These are phyloP conservation scores for Aldabrachelys gigantea DNA, from an alignment of 2,113 vertebrate species.

Conservation along the genomic window DNA sequence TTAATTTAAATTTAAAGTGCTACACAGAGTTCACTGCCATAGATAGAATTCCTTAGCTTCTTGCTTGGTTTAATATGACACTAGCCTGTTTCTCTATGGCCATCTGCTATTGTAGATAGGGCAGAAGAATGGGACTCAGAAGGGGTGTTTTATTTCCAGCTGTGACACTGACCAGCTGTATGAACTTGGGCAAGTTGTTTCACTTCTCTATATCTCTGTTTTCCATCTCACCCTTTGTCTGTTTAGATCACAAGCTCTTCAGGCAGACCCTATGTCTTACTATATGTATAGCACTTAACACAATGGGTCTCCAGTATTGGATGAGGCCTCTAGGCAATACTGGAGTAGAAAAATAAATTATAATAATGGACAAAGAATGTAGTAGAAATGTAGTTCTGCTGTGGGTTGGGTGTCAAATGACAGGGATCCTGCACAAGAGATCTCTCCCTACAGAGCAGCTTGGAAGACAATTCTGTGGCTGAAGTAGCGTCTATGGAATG, in stretches of 20 bases:
- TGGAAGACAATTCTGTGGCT: background rate
- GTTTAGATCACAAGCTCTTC: background rate
- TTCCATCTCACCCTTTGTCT: background rate
- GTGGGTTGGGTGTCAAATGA: background rate
- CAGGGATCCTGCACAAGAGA: background rate
- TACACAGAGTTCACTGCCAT: slow-evolving; percentile 40
- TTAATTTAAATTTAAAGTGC: slow-evolving; percentile 64
- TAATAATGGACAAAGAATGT: background rate
- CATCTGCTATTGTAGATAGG: background rate
- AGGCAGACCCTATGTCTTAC: background rate
- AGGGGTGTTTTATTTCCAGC: background rate
- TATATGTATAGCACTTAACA: background rate
- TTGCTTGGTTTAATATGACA: background rate
- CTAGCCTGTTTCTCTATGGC: background rate
- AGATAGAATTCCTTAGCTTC: slow-evolving; percentile 42
- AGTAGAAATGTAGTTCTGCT: background rate
- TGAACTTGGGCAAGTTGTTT: background rate
- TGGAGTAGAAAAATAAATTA: background rate
- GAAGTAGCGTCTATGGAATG: slow-evolving; percentile 20
- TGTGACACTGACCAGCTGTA: background rate
- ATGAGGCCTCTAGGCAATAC: background rate
- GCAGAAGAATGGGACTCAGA: background rate
- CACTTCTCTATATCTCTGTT: background rate
- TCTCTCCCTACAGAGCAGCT: no score
- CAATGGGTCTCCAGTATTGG: background rate